Conservation (phyloP, 2,113 vertebrate genomes). For the Campylomormyrus tamandua region DNA sequence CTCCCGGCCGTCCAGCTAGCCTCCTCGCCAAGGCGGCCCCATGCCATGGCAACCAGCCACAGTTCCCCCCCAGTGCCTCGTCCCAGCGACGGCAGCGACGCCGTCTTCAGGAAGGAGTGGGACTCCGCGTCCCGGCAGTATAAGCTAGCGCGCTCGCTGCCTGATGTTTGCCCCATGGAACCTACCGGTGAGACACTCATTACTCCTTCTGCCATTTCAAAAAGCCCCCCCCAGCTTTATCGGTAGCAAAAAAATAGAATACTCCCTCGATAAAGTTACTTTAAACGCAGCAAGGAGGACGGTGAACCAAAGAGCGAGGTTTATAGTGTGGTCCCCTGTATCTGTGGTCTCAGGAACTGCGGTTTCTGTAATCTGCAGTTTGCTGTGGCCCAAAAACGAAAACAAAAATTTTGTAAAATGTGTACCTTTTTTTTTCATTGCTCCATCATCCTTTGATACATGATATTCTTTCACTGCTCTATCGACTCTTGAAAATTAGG, state of each 20-base stretch:
- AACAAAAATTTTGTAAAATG: no score
- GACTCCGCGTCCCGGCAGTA: conserved; percentile 58
- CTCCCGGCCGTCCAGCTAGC: conserved; percentile 43
- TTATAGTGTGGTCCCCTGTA: background rate
- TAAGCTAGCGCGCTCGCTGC: conserved; percentile 71
- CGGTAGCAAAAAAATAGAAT: background rate
- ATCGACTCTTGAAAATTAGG: background rate
- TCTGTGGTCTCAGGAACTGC: background rate
- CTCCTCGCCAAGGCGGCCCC: conserved; percentile 66
- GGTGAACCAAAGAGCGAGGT: background rate
- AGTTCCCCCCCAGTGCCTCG: conserved; percentile 82
- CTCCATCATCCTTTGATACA: background rate
- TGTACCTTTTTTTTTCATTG: background rate
- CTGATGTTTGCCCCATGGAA: conserved; percentile 94
- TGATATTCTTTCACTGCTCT: background rate
- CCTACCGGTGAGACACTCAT: conserved; percentile 66
- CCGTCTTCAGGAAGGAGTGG: conserved; percentile 77
- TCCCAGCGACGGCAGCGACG: conserved; percentile 64
- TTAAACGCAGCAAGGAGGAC: background rate
- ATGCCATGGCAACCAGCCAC: conserved; percentile 94
- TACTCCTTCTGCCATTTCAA: background rate
- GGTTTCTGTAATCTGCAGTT: background rate
- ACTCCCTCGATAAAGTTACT: background rate
- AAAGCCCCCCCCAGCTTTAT: background rate
- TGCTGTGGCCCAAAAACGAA: background rate